Percentiles rank a stretch among this genome's conserved stretches.
Conservation (phyloP, 2,113 vertebrate species). For the Dicentrarchus labrax region DNA sequence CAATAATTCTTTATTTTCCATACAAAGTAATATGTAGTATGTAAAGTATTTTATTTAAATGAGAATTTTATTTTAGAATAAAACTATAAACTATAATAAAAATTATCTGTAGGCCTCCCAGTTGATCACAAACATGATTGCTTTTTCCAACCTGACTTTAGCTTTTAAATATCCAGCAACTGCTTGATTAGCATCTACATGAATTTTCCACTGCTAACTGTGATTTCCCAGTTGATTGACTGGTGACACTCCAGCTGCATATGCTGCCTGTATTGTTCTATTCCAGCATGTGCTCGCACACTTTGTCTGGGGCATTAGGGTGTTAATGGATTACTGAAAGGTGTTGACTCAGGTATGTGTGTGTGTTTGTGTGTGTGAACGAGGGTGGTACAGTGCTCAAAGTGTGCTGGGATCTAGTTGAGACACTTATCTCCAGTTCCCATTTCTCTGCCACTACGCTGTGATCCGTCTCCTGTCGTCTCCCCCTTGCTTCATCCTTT, state of each 20-base stretch:
- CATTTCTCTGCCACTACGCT: constrained; percentile 32
- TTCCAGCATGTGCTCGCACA: constrained; percentile 57
- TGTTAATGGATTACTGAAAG: constrained; percentile 88
- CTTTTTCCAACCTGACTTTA: neutral
- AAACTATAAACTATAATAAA: neutral
- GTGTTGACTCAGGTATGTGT: constrained; percentile 89
- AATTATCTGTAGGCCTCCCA: neutral
- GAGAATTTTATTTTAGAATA: neutral
- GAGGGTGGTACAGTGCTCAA: constrained; percentile 56
- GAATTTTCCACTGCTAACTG: constrained; percentile 72
- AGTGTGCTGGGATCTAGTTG: constrained; percentile 63
- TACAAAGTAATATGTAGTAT: too few relatives aligned
- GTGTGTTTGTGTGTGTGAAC: constrained; percentile 63
- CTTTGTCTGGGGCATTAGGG: constrained; percentile 83
- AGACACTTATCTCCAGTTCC: constrained; percentile 45
- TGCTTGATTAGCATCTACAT: neutral
- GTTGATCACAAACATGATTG: neutral
- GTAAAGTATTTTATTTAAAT: neutral
- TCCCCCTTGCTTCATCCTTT: constrained; percentile 13
- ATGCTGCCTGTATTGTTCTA: constrained; percentile 25
- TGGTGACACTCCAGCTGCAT: constrained; percentile 36
- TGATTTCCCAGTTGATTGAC: constrained; percentile 14
- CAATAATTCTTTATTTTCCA: too few relatives aligned
- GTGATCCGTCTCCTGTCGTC: constrained; percentile 35
- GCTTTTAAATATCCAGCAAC: neutral